These are phyloP conservation scores for Nylanderia fulva DNA, from an alignment of 1,140 invertebrate genomes.

Conservation along the genomic window DNA sequence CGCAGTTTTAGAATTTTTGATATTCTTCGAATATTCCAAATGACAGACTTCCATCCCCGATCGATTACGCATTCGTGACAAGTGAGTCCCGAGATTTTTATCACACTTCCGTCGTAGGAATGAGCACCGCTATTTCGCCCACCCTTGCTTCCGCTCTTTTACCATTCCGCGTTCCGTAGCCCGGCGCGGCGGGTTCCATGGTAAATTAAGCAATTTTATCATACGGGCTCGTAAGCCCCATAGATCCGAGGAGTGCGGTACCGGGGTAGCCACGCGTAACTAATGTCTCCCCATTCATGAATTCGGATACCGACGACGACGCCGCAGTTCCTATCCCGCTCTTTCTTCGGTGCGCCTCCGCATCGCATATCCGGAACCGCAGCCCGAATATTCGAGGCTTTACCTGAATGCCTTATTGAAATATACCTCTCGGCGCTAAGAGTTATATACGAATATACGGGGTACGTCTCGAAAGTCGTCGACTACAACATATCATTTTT, in stretches of 20 bases:
- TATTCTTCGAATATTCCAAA: no score
- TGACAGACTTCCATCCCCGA: no score
- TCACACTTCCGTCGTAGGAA: slow-evolving; percentile 9
- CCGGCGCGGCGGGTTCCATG: slow-evolving; percentile 71
- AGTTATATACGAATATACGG: slow-evolving; percentile 44
- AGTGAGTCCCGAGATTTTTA: slow-evolving; percentile 41
- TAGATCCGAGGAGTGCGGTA: slow-evolving; percentile 60
- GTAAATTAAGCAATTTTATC: slow-evolving; percentile 78
- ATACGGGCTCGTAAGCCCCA: slow-evolving; percentile 65
- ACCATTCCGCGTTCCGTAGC: slow-evolving; percentile 34
- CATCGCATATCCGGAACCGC: slow-evolving; percentile 56
- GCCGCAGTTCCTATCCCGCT: background rate
- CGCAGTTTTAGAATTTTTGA: no score
- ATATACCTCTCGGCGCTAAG: slow-evolving; percentile 57
- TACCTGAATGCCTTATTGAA: slow-evolving; percentile 69
- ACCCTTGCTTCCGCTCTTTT: slow-evolving; percentile 25
- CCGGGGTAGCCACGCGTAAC: slow-evolving; percentile 72
- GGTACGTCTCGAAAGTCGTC: slow-evolving; percentile 26
- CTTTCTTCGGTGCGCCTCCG: slow-evolving; percentile 26
- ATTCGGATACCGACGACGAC: slow-evolving; percentile 64
- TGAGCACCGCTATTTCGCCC: slow-evolving; percentile 19
- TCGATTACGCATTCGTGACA: background rate
- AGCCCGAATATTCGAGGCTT: slow-evolving; percentile 51
- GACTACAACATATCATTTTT: no score
- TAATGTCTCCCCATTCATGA: slow-evolving; percentile 74